phyloP scores from a whole-genome alignment of 2,797 vertebrate genomes.

The Petrocephalus sullivani region DNA sequence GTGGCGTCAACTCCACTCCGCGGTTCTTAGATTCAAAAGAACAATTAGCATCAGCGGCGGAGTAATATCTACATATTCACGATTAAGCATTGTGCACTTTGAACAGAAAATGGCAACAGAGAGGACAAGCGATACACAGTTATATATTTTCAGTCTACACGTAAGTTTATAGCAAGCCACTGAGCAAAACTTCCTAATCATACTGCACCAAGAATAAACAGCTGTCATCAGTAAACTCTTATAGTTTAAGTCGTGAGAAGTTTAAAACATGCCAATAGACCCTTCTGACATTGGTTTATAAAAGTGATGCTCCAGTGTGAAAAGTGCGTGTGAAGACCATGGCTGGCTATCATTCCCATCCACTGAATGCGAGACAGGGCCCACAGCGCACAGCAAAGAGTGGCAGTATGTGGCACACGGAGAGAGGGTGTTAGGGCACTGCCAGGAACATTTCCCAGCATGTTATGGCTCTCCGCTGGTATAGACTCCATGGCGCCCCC shows the following conservation, averaged over 20 bases:
- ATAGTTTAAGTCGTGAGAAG: conserved; percentile 1
- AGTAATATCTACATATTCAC: conserved; percentile 5
- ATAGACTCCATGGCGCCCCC: not conserved
- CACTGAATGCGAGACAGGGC: conserved; percentile 66
- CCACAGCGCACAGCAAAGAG: conserved; percentile 35
- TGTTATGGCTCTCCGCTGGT: not conserved
- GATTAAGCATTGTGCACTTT: not conserved
- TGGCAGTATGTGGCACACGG: not conserved
- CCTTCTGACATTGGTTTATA: conserved; percentile 4
- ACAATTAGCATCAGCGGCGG: not conserved
- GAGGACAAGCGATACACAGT: not conserved
- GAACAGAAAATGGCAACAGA: conserved; percentile 7
- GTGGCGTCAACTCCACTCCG: not conserved
- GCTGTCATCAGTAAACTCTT: conserved; percentile 14
- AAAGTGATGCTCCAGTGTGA: conserved; percentile 16
- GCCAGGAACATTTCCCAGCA: not conserved
- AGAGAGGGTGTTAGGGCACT: conserved; percentile 34
- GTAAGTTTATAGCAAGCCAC: conserved; percentile 11
- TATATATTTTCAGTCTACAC: conserved; percentile 6
- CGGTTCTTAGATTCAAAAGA: not conserved
- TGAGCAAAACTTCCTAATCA: conserved; percentile 4
- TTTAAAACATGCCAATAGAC: conserved; percentile 9
- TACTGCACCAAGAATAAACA: conserved; percentile 14
- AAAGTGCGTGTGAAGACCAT: not conserved
- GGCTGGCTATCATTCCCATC: conserved; percentile 23